Conservation (phyloP, 2,888 invertebrate species). For the Psylliodes chrysocephalus region DNA sequence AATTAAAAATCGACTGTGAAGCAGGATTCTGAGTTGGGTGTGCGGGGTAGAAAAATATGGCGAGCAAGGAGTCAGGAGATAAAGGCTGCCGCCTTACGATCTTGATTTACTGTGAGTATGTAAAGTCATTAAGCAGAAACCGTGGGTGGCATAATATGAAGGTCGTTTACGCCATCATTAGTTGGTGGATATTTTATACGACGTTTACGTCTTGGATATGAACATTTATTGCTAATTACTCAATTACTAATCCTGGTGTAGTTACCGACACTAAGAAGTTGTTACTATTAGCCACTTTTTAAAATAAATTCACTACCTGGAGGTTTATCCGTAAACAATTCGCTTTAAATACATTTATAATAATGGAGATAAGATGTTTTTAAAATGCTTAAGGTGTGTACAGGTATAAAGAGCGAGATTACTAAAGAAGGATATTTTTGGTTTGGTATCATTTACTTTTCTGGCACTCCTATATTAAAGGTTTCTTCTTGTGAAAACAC, state of each 20-base stretch:
- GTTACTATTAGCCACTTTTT: not conserved
- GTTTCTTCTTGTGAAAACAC: too few species aligned
- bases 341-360: too few species aligned
- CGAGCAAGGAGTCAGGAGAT: not conserved
- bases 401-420: too few species aligned
- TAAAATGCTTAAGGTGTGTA: too few species aligned
- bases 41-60: not conserved
- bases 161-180: conserved; percentile 29
- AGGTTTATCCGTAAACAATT: too few species aligned
- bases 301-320: too few species aligned
- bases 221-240: conserved; percentile 34
- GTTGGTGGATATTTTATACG: conserved; percentile 29
- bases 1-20: too few species aligned
- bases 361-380: too few species aligned
- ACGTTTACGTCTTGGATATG: conserved; percentile 28
- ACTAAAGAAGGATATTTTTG: too few species aligned
- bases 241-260: conserved; percentile 3
- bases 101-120: conserved; percentile 3
- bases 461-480: too few species aligned
- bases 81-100: not conserved
- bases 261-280: not conserved
- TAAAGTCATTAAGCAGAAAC: conserved; percentile 1
- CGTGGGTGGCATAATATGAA: conserved; percentile 7
- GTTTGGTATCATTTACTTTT: too few species aligned
- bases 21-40: not conserved